Evolutionary conservation across 92 coral and sea anemone genomes (phyloP), one percentile per base, ranked within the genome.

Genomic region (Heteractis magnifica): DNA sequence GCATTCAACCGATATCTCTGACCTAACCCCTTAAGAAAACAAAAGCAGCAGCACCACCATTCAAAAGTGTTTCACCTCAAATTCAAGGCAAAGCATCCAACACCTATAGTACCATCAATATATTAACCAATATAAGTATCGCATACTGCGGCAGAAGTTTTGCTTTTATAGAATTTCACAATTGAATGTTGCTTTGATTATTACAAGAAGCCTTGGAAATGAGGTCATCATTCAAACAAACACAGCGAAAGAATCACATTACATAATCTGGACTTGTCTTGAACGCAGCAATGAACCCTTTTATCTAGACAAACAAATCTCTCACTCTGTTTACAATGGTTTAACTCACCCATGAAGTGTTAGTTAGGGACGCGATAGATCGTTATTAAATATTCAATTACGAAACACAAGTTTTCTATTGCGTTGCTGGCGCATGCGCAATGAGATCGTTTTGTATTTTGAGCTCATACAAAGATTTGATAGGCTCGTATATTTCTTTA

Each of bases 251-350:
- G 8, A 49, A 14, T 18, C 65, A 52, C 41, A 76, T 76, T 76
- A 76, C 79, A 51, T 76, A 20, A 76, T 76, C 79, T 15, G 4
- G 8, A 51, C 58, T 76, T n/a, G 56, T 16, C 6, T 76, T 76
- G 79, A 76, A 76, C 65, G 79, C 79, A 52, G 79, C 79, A 6
- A 20, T 52, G 65, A 76, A 76, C 79, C 59, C 76, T 52, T 76
- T 19, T 7, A 19, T 51, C 13, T 51, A 50, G 48, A n/a, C 13
- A 18, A 76, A 52, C 10, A 52, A 76, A 52, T 51, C 4, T 3
- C 62, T 50, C 26, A 52, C 15, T 19, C 58, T 26, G 64, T 76
- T 76, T 52, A 76, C 16, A 11, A 5, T 76, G 52, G 79, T 52
- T 76, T 15, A 76, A 52, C 50, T 76, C 59, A 76, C 60, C 79